These are phyloP conservation scores for Bradypus variegatus DNA, from an alignment of 2,797 vertebrate genomes.

Conservation along the genomic window DNA sequence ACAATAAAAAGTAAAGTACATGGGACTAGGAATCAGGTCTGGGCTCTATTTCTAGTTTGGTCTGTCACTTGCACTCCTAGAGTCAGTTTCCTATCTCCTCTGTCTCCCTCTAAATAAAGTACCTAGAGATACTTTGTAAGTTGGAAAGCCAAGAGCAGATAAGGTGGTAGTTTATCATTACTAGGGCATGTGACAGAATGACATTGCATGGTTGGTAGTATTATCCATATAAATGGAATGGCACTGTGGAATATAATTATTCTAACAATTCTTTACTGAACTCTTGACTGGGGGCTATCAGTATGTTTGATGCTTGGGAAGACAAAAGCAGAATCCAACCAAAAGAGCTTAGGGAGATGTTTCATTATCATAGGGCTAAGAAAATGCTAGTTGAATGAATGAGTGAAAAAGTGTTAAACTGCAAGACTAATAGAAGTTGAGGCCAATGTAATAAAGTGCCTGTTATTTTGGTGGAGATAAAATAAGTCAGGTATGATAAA, in stretches of 20 bases:
- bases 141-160: not conserved
- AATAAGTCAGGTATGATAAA: not conserved
- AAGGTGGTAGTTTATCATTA: not conserved
- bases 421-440: not conserved
- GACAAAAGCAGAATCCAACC: not conserved
- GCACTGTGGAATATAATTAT: not conserved
- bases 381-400: not conserved
- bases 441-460: not conserved
- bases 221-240: not conserved
- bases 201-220: not conserved
- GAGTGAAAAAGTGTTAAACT: constrained; percentile 28
- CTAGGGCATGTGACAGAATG: not conserved
- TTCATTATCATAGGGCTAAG: not conserved
- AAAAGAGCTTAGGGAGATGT: not conserved
- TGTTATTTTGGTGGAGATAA: constrained; percentile 29
- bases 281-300: not conserved
- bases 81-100: not conserved
- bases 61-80: not conserved
- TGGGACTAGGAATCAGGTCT: not conserved
- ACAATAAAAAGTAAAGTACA: constrained; percentile 12
- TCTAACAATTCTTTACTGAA: constrained; percentile 8
- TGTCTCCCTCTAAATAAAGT: not conserved
- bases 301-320: not conserved
- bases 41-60: not conserved
- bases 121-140: not conserved